Base-by-base conservation (phyloP, 2,888 invertebrate genomes). In the Steinernema carpocapsae region DNA sequence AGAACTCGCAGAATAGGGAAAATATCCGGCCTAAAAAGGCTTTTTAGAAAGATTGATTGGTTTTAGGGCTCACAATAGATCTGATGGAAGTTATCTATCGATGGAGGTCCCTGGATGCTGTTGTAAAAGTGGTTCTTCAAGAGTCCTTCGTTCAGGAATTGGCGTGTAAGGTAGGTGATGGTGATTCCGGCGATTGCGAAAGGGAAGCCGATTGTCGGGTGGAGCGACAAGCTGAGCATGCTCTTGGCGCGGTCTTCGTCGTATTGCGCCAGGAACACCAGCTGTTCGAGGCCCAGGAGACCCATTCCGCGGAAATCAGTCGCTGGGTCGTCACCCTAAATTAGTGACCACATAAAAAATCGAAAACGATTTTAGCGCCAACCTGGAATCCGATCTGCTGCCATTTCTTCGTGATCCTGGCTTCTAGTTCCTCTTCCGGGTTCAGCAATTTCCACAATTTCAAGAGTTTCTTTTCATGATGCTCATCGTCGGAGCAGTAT, bases 231-330 rank as follows among this genome's bases (percentile, higher is more conserved):
- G 42, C 29, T 24, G n/a, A 82, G 71, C 14, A 80, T 73, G 24
- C 73, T 71, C 32, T 71, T 72, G 12, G 79, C 77, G 14, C 71
- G 72, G 1, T 76, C 80, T 3, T 72, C 75, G 46, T 84, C 79
- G 26, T 72, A 74, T 72, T 82, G 74, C 14, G 79, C 78, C 70
- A 78, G 80, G 85, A 87, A 95, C 84, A 95, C 87, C 0, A 97
- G 90, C 89, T 97, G 96, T 84, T 96, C 94, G 70, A 99, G 89
- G 10, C 96, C 96, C 51, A 99, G 90, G 76, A 96, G 88, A 29
- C 97, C 97, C 96, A 97, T 97, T 77, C 97, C 97, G 72, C 97
- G 92, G 87, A 99, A 99, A 89, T 99, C 97, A 0, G 97, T 97
- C 88, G 94, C 93, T 0, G 97, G 97, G 90, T 99, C 96, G 86